Conservation (phyloP, 1,140 invertebrate species). For the Drosophila burlai region DNA sequence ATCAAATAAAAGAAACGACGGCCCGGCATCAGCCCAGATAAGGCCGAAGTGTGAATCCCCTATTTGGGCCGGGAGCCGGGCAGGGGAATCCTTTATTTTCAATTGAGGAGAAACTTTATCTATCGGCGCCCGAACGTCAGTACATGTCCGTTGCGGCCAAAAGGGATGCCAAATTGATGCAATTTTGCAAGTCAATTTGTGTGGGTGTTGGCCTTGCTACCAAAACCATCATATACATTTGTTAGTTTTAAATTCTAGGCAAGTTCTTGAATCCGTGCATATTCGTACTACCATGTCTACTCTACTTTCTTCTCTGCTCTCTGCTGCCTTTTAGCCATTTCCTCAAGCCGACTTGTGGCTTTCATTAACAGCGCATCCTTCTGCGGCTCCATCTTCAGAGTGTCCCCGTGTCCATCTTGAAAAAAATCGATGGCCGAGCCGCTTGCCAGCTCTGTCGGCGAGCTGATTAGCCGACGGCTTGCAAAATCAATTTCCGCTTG, state of each 20-base stretch:
- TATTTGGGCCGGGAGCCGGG: background rate
- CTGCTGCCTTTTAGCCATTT: background rate
- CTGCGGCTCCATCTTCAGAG: conserved; percentile 2
- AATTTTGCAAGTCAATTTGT: conserved; percentile 10
- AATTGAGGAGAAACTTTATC: conserved; percentile 15
- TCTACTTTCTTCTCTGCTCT: background rate
- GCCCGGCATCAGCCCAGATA: conserved; percentile 22
- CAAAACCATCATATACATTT: background rate
- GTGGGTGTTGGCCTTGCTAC: background rate
- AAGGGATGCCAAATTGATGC: background rate
- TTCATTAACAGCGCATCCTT: conserved; percentile 33
- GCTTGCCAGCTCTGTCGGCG: conserved; percentile 10
- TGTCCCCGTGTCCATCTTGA: background rate
- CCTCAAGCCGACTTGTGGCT: conserved; percentile 7
- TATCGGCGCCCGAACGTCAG: background rate
- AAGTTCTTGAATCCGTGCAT: background rate
- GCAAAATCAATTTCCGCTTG: conserved; percentile 79
- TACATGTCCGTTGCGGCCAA: background rate
- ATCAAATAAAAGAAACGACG: conserved; percentile 50
- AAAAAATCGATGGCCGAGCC: conserved; percentile 43
- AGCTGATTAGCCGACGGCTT: conserved; percentile 67
- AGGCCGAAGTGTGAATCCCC: conserved; percentile 29
- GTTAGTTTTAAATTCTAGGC: background rate
- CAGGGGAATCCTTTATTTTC: conserved; percentile 1
- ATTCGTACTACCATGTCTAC: background rate